A percentile compares a stretch with the other conserved stretches of the same genome.
phyloP scores from a whole-genome alignment of 2,797 vertebrate species.

The Cirrhinus molitorella region DNA sequence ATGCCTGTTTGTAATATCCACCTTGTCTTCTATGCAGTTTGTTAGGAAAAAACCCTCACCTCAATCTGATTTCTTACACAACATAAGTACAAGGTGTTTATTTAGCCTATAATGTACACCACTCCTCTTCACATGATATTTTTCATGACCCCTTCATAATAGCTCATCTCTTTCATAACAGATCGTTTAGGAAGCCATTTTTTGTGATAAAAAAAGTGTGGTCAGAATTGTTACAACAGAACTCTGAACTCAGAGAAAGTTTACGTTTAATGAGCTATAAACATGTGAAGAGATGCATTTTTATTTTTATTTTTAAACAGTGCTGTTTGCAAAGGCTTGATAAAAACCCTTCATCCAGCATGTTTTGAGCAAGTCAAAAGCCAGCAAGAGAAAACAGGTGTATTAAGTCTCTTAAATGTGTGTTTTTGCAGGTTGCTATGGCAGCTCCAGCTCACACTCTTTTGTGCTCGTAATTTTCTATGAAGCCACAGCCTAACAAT shows the following conservation, averaged over 20 bases:
- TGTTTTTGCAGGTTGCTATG: slow-evolving; percentile 55
- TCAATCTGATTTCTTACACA: neutral
- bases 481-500: neutral
- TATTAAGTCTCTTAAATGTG: slow-evolving; percentile 35
- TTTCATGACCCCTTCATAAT: neutral
- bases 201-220: neutral
- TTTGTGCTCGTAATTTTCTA: slow-evolving; percentile 46
- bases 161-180: slow-evolving; percentile 20
- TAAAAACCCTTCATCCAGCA: slow-evolving; percentile 12
- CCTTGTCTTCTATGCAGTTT: neutral
- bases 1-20: slow-evolving; percentile 38
- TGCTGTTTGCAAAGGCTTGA: neutral
- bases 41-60: neutral
- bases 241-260: neutral
- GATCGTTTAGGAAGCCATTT: neutral
- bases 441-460: slow-evolving; percentile 40
- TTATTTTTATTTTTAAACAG: neutral
- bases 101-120: neutral
- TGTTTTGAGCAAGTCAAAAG: slow-evolving; percentile 12
- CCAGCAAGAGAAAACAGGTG: slow-evolving; percentile 16
- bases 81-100: neutral
- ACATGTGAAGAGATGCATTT: neutral
- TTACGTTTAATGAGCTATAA: neutral
- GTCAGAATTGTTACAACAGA: neutral
- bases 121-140: slow-evolving; percentile 27